Evolutionary conservation across 2,888 invertebrate genomes (phyloP), one percentile per base, ranked within the genome.

Genomic region (Eupithecia inturbata): DNA sequence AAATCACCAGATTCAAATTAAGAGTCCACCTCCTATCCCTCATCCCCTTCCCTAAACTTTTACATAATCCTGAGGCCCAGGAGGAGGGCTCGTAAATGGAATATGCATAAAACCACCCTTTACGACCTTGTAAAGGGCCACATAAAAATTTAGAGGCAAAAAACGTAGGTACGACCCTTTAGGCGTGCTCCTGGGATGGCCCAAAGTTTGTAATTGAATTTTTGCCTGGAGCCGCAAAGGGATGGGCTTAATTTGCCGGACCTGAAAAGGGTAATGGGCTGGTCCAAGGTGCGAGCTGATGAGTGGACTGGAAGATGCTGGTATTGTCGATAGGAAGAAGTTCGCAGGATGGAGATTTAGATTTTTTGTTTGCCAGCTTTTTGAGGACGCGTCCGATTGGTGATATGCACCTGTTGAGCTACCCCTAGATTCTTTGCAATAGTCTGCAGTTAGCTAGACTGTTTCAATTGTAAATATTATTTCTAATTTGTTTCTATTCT

Each of bases 161-260:
- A 92, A 87, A 82, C 83, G 82, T 83, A 85, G 84, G 82, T 84
- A 85, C 85, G 62, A 80, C 92, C 93, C 93, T 92, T 91, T 90
- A 89, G 90, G 89, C 87, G 84, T 85, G 87, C 93, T 92, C 93
- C 88, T 93, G 93, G 93, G 93, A 94, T 92, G 92, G 90, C 83
- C 82, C 86, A 89, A 93, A 93, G 92, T 94, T 92, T 88, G 93
- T 94, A 94, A 94, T 94, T 94, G 94, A 94, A 94, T 94, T 94
- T 93, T 94, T 92, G 93, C 93, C 93, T 91, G 87, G 86, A 91
- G 93, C 93, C 93, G 91, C 94, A 93, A 91, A 92, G 94, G 94
- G 92, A 89, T 89, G 89, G 92, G 93, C 92, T 91, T 94, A 94
- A 94, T 94, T 93, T 92, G 90, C 89, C 89, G 89, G 84, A 89